Evolutionary conservation across 2,113 vertebrate species (phyloP), one percentile per base, ranked within the genome.

Genomic region (Aix galericulata): DNA sequence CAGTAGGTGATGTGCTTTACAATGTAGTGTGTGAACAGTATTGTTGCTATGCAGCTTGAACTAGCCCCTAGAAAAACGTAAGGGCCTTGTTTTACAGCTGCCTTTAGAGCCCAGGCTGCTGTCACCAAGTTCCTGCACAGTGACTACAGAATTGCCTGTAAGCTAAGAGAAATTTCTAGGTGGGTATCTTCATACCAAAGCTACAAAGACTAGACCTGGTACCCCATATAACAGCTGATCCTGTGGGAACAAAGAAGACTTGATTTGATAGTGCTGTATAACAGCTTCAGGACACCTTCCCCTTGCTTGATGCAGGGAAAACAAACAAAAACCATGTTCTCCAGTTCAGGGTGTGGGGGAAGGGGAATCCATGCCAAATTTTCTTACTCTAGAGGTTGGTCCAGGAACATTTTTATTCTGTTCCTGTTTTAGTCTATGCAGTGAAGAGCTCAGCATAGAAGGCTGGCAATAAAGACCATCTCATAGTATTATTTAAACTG

Each of bases 131-230:
- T 75, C 6, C 82, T 92, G 58, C 87, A 58, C 55, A 76, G 74
- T 5, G 15, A 68, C 59, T 66, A 44, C 42, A 86, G 92, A 87
- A 94, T 58, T 76, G 55, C 42, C 13, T 81, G n/a, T 80, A 64
- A 60, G 63, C 42, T 64, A 62, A 71, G 69, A 69, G 86, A 89
- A 85, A 86, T 87, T 91, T 94, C 80, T 95, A 82, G 83, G 84
- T 91, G 82, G 21, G 17, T 75, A 77, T 59, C 66, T 76, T 88
- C 76, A 26, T 78, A 66, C 55, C 23, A 62, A 9, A 79, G 38
- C 38, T 95, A 56, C 72, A 50, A 83, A 73, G 63, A 78, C 56
- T 63, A 67, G 27, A 44, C 18, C 40, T 79, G 34, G 4, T 29
- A 56, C 9, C 13, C 25, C 4, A 4, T 87, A 16, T 56, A 79